These are phyloP conservation scores for Parotocinclus haroldoi DNA, from an alignment of 2,797 vertebrate genomes.

Conservation along the genomic window DNA sequence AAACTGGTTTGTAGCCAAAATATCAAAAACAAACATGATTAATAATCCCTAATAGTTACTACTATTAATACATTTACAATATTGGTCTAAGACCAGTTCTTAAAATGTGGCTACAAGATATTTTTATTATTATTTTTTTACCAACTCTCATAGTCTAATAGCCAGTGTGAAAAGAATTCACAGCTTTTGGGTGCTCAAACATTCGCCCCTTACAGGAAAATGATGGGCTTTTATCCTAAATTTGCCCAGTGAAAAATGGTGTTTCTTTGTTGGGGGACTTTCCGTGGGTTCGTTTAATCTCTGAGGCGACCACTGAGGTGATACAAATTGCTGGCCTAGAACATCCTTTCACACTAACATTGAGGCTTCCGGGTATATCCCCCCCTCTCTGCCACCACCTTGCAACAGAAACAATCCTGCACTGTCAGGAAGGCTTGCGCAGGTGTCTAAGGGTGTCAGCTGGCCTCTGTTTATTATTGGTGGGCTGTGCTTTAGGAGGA, in stretches of 20 bases:
- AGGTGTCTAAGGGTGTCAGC: conserved; percentile 85
- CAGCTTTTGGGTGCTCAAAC: conserved; percentile 3
- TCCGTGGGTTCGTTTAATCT: conserved; percentile 45
- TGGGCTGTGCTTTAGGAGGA: conserved; percentile 74
- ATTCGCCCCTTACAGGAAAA: conserved; percentile 19
- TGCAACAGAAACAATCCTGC: conserved; percentile 74
- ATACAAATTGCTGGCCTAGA: conserved; percentile 2
- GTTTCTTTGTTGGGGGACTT: conserved; percentile 39
- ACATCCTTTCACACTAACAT: conserved; percentile 31
- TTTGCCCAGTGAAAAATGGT: conserved; percentile 6
- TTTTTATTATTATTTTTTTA: neutral
- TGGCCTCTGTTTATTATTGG: conserved; percentile 83
- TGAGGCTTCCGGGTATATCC: conserved; percentile 35
- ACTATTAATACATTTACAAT: no score
- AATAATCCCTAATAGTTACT: no score
- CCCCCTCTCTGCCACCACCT: conserved; percentile 38
- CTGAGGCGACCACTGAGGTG: conserved; percentile 23
- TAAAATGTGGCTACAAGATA: neutral
- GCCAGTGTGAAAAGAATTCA: neutral
- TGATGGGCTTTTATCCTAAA: conserved; percentile 32
- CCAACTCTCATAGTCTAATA: neutral
- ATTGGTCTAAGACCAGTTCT: no score
- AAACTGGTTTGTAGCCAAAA: no score
- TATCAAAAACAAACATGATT: no score
- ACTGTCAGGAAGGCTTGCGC: conserved; percentile 77